Evolutionary conservation across 2,888 invertebrate species (phyloP).

Genomic region (Scaptomyza polygonia): DNA sequence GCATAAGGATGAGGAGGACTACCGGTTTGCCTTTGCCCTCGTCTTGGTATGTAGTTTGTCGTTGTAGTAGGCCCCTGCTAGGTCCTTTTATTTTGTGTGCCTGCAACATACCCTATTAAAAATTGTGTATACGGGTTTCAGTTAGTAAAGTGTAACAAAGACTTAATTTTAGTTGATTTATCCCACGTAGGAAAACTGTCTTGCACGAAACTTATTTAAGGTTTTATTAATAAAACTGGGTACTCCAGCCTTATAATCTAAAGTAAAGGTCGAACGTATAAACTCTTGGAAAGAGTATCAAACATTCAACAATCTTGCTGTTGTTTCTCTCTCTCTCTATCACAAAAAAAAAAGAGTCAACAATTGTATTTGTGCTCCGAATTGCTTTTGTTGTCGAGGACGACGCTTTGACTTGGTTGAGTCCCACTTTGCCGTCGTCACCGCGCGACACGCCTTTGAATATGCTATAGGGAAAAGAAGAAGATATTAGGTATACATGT

Average conservation of each 20-base stretch:
- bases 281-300: constrained; percentile 19
- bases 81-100: constrained; percentile 49
- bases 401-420: constrained; percentile 74
- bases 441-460: constrained; percentile 41
- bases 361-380: constrained; percentile 35
- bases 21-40: constrained; percentile 55
- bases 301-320: not conserved
- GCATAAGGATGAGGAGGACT: constrained; percentile 48
- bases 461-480: constrained; percentile 5
- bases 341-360: constrained; percentile 49
- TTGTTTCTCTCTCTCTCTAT: not conserved
- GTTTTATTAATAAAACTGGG: no score
- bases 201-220: no score
- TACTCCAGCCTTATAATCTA: no score
- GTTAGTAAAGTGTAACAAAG: not conserved
- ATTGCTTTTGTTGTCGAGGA: constrained; percentile 52
- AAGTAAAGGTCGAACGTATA: no score
- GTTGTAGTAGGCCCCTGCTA: constrained; percentile 15
- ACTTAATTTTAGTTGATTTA: no score
- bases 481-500: not conserved
- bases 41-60: not conserved
- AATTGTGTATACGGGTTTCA: no score
- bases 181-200: no score
- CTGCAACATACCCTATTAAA: constrained; percentile 3
- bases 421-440: constrained; percentile 68